phyloP scores from a whole-genome alignment of 2,797 vertebrate genomes.

The Poeciliopsis infans region DNA sequence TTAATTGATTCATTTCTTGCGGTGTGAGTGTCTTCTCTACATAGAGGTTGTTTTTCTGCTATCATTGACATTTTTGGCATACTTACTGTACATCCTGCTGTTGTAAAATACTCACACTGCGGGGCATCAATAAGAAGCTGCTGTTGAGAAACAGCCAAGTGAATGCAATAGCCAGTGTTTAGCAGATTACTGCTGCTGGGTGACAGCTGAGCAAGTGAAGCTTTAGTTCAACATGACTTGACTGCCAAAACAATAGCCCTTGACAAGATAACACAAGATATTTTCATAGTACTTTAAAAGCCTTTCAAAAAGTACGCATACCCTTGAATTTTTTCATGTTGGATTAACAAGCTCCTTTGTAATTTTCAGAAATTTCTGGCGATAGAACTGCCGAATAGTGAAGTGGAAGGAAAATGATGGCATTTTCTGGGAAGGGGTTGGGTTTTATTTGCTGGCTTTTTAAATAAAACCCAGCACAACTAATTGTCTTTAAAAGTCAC shows the following conservation, averaged over 20 bases:
- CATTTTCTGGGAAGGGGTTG: neutral
- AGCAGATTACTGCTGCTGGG: conserved; percentile 20
- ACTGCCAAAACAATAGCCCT: neutral
- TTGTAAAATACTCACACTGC: conserved; percentile 13
- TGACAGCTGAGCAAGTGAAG: conserved; percentile 25
- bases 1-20: neutral
- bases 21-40: neutral
- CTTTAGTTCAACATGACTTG: conserved; percentile 16
- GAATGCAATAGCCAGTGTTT: conserved; percentile 4
- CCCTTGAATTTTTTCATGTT: neutral
- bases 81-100: conserved; percentile 13
- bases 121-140: conserved; percentile 14
- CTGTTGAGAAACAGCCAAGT: conserved; percentile 9
- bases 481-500: neutral
- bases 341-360: neutral
- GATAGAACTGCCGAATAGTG: neutral
- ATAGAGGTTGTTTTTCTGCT: neutral
- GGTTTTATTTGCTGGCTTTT: neutral
- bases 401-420: neutral
- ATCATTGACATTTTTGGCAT: conserved; percentile 8
- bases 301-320: neutral
- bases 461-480: neutral
- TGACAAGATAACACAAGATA: neutral
- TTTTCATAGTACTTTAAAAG: neutral
- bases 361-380: neutral